Base-by-base conservation (phyloP, 2,888 invertebrate genomes). In the Callosobruchus maculatus region DNA sequence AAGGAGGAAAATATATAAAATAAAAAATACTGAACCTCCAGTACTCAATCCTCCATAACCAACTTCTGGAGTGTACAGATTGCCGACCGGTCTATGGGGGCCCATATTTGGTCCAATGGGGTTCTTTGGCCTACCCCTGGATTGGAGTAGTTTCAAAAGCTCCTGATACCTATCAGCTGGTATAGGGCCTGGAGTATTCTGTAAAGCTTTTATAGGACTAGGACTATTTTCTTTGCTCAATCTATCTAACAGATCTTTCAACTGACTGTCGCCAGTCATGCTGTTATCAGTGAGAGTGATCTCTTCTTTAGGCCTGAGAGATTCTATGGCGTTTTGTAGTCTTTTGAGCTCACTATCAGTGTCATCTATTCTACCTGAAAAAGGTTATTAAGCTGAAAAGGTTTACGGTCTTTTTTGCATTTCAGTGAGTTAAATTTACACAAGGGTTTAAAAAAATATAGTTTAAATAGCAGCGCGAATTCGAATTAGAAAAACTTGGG, bases 281-380 rank as follows among this genome's bases (percentile, higher is more conserved):
- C 67, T 3, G 13, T 49, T 49, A 13, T 49, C 49, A 13, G 49
- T 5, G 1, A 49, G 49, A 49, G 4, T 49, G 13, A 49, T 49
- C 18, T 49, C 49, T 49, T 81, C 81, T 75, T 81, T 83, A 0
- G 83, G 81, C 71, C 78, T 80, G 22, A 85, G 73, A 68, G 76
- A 80, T 49, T 82, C 80, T 21, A 86, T 85, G 0, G 83, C 84
- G 2, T 76, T 73, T 76, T 85, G 81, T 21, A 86, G 76, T 71
- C 78, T 75, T 67, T 76, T 78, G n/a, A 84, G 73, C 72, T 82
- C 81, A n/a, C 74, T 76, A 21, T 80, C 78, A 20, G 80, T 73
- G 26, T 79, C 78, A 68, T 80, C 81, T 49, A 49, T 49, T 49
- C 49, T 49, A 18, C 49, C 49, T 49, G 18, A 18, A 49, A 49